phyloP scores from a whole-genome alignment of 1,140 invertebrate species.

The Heliothis subflexa region DNA sequence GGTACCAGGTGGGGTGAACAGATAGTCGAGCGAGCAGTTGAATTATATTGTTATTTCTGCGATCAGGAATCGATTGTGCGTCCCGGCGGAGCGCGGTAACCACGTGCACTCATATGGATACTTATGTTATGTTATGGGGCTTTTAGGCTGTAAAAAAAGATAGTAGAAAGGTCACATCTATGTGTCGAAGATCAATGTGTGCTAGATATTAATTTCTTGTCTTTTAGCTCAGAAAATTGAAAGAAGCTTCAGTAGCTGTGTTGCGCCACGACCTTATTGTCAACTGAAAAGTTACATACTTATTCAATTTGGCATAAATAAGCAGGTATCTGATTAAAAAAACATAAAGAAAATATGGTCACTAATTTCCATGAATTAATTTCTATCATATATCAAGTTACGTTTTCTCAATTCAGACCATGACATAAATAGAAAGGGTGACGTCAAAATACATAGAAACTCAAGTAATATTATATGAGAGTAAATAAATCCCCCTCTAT shows the following conservation, averaged over 20 bases:
- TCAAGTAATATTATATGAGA: constrained; percentile 30
- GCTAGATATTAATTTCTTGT: too few relatives aligned
- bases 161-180: not conserved
- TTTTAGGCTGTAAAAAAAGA: constrained; percentile 1
- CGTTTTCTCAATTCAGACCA: too few relatives aligned
- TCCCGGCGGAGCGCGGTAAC: constrained; percentile 31
- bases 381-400: too few relatives aligned
- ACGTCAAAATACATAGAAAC: constrained; percentile 9
- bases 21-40: constrained; percentile 44
- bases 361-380: not conserved
- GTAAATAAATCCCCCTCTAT: constrained; percentile 49
- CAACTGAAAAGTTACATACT: too few relatives aligned
- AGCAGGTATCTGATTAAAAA: too few relatives aligned
- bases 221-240: too few relatives aligned
- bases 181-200: too few relatives aligned
- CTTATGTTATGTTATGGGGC: not conserved
- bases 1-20: constrained; percentile 41
- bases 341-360: not conserved
- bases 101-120: constrained; percentile 1
- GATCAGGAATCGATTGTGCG: constrained; percentile 42
- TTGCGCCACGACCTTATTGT: too few relatives aligned
- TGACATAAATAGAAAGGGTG: too few relatives aligned
- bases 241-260: too few relatives aligned
- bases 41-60: constrained; percentile 47
- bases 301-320: too few relatives aligned